Evolutionary conservation across 1,140 invertebrate genomes (phyloP), one percentile per base, ranked within the genome.

Genomic region (Gryllus bimaculatus): DNA sequence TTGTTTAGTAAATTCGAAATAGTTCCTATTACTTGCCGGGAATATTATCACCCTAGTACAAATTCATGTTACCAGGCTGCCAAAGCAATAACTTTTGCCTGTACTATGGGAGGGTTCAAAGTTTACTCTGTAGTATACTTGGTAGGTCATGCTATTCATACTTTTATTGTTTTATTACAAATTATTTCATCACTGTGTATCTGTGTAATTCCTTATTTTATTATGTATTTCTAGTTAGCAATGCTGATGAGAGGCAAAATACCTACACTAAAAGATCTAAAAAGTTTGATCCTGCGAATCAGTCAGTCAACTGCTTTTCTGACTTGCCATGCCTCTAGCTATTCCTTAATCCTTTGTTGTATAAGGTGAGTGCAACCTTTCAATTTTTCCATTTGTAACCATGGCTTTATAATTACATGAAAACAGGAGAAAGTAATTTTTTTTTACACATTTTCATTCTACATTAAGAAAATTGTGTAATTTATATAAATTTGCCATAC

Each of bases 271-370:
- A 85, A 89, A 82, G 92, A 93, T 82, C 81, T 93, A 26, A 89
- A 88, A 81, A 89, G 88, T 83, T 91, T 91, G 3, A 74, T 93
- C 3, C 83, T 88, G 47, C 91, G 92, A 74, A 92, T 94, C 75
- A 80, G 93, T 6, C 92, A 92, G 84, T 95, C 94, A 3, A 91
- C 92, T 0, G 88, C 90, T 0, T 95, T 95, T 84, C 86, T 95
- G n/a, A 90, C 91, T 48, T 91, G 90, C 82, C 94, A 93, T 86
- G 92, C 88, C 49, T 92, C 92, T 84, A 87, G 90, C 10, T 95
- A 92, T 84, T 90, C 93, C 7, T 82, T 90, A 73, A 90, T 90
- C 82, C 89, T 93, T 82, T 95, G 94, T 85, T 78, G 85, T 47
- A 83, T 91, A 81, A 89, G 91, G 90, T 91, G 87, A 82, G 75